Evolutionary conservation across 2,113 vertebrate genomes (phyloP), one percentile per base, ranked within the genome.

Genomic region (Peucedramus taeniatus): DNA sequence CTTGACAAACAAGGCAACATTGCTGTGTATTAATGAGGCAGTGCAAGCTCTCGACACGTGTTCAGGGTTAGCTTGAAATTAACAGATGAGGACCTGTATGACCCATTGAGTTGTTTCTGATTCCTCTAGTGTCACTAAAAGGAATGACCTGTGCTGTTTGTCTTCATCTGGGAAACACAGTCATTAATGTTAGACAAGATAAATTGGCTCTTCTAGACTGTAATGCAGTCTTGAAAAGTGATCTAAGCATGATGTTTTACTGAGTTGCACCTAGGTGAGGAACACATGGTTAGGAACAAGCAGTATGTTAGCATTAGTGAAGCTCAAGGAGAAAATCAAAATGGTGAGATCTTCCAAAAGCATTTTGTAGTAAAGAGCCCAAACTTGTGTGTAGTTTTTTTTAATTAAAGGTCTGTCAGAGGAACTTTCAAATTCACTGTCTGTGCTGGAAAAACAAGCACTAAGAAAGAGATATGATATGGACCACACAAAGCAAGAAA

Each of bases 1-100:
- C 30, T 50, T 93, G 64, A 53, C 57, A 59, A 91, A 63, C 15
- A 78, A 56, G 56, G 22, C 33, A 56, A 24, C 17, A 57, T 37
- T 72, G 11, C 47, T 66, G 8, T 74, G 18, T 49, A 44, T 39
- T 90, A 87, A 78, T 4, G 1, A 89, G 54, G 24, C 71, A 65
- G 7, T 22, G 26, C 71, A 88, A 71, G 24, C 24, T 85, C 37
- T 77, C 3, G 3, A 40, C n/a, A n/a, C 0, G 0, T 44, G 31
- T 35, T 83, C 80, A 83, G 28, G 37, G 33, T 86, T 79, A 76
- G 19, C 37, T 61, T 87, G 54, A 83, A 95, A 92, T 57, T 63
- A 87, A 45, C 16, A 88, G 40, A 63, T 68, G 53, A 69, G 28
- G 31, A 14, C 42, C 9, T 56, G 40, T 49, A 31, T 72, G 51